Evolutionary conservation across 2,888 invertebrate species (phyloP), one percentile per base, ranked within the genome.

Genomic region (Acleris cristana): DNA sequence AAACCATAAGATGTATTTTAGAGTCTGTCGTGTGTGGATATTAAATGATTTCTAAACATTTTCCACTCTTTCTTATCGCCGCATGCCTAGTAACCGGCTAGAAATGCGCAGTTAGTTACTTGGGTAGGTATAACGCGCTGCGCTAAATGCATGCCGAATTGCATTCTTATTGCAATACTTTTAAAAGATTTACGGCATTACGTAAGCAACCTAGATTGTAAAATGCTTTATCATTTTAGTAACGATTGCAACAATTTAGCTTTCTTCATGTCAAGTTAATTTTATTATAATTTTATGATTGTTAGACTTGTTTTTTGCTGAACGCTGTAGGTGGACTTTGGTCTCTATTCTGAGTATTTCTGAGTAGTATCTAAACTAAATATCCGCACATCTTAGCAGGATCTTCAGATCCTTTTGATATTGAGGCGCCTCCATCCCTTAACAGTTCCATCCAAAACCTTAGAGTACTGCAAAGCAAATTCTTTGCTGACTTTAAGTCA

Each of bases 61-160:
- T 51, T 57, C 40, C 53, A 54, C 23, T 57, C 34, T 57, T 52
- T 49, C 58, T 67, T 67, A 67, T 67, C 63, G 61, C 49, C 14
- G 26, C 26, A 30, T 7, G 58, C 57, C 6, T 63, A 63, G 67
- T 53, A 63, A 67, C 61, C 44, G 19, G 21, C 51, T 16, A 51
- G 18, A 55, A 40, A 45, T 40, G 57, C 48, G 30, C 18, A 21
- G 30, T 14, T 62, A 61, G 40, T 40, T 40, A 12, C 26, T 19
- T 40, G 21, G 51, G 23, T 57, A 57, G 21, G 34, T 45, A 56
- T 51, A 52, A 56, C 57, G 44, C 57, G 40, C 18, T 53, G 57
- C 52, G 34, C 34, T 45, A 53, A 66, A 62, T 40, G 66, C 66
- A 62, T 67, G 48, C 52, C 66, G 21, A 67, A 67, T 67, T 21